These are phyloP conservation scores for Aurelia sp. DNA, from an alignment of 30 jellyfish, hydroid and myxozoan species.

Conservation along the genomic window DNA sequence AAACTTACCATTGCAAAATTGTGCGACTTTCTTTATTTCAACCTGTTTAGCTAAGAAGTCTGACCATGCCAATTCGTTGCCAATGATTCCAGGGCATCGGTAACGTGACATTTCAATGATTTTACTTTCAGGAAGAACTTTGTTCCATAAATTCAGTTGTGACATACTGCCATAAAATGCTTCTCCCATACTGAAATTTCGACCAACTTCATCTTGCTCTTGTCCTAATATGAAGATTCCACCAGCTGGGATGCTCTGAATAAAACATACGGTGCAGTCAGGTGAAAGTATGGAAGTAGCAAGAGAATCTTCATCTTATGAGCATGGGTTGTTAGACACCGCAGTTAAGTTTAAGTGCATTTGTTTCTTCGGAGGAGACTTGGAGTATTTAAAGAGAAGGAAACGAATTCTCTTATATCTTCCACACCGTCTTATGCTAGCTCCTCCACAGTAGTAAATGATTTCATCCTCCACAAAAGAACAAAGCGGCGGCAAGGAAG, in stretches of 20 bases:
- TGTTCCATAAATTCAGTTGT: conserved; percentile 86
- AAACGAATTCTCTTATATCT: too few relatives aligned
- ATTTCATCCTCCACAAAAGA: too few relatives aligned
- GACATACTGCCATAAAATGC: conserved; percentile 89
- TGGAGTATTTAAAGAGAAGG: too few relatives aligned
- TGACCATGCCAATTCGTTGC: conserved; percentile 96
- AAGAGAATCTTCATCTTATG: too few relatives aligned
- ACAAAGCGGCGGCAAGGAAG: too few relatives aligned
- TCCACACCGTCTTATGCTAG: too few relatives aligned
- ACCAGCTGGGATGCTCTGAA: conserved; percentile 54
- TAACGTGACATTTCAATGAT: conserved; percentile 80
- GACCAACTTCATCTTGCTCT: conserved; percentile 99
- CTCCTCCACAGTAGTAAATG: too few relatives aligned
- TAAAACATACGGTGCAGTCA: neutral
- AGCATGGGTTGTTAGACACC: too few relatives aligned
- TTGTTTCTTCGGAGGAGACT: too few relatives aligned
- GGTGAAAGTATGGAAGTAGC: too few relatives aligned
- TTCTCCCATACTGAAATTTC: conserved; percentile 96
- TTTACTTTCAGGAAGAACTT: conserved; percentile 66
- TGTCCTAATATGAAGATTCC: conserved; percentile 94
- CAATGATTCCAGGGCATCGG: conserved; percentile 78
- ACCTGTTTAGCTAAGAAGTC: conserved; percentile 66
- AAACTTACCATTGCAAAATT: conserved; percentile 82
- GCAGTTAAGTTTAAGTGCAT: too few relatives aligned
- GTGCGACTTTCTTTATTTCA: conserved; percentile 63